Conservation (phyloP, 2,113 vertebrate species). For the Orthonyx spaldingii region DNA sequence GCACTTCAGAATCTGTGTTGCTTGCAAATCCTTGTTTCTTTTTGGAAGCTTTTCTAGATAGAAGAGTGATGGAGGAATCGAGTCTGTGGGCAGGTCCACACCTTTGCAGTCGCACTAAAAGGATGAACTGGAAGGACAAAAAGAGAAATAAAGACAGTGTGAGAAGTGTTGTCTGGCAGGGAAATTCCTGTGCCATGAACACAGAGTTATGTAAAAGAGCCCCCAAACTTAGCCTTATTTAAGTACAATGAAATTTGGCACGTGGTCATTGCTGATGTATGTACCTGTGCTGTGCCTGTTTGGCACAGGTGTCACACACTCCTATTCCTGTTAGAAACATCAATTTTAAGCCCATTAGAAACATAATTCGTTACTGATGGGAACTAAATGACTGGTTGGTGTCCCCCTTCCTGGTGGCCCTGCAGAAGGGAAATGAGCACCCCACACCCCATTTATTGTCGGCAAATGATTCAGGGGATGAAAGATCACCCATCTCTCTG, state of each 20-base stretch:
- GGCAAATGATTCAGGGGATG: accelerated
- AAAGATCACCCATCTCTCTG: background rate
- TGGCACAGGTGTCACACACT: background rate
- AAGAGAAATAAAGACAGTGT: background rate
- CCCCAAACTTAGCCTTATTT: background rate
- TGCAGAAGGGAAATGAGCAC: background rate
- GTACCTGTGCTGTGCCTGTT: background rate
- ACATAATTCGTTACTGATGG: background rate
- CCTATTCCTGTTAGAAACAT: background rate
- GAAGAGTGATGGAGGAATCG: background rate
- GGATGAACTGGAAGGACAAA: background rate
- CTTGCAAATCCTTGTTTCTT: background rate
- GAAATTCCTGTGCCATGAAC: background rate
- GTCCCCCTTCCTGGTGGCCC: background rate
- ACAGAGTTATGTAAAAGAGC: background rate
- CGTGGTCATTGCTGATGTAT: background rate
- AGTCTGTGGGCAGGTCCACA: background rate
- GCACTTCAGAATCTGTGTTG: background rate
- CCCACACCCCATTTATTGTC: background rate
- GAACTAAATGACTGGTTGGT: background rate
- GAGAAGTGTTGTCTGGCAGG: background rate
- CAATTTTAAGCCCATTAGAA: background rate
- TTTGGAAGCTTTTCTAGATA: background rate
- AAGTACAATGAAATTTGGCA: background rate
- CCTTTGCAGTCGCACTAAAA: constrained; percentile 24